Evolutionary conservation across 1,140 invertebrate species (phyloP), one percentile per base, ranked within the genome.

Genomic region (Sinella curviseta): DNA sequence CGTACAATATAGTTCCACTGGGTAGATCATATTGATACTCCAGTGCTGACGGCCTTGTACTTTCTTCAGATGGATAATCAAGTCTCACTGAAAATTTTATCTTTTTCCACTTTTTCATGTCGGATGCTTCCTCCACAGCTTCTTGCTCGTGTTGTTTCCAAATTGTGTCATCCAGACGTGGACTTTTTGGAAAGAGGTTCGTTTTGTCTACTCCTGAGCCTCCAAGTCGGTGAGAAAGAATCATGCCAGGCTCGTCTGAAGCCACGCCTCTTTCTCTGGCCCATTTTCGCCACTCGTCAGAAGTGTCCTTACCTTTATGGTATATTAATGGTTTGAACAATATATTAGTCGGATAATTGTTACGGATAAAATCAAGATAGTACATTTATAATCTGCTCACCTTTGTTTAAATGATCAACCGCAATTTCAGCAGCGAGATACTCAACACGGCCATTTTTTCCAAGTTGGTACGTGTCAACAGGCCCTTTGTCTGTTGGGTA

Each of bases 71-170:
- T 8, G 75, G 39, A 60, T 80, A 80, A 1, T 77, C 36, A 0
- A 80, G 73, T 74, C 54, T 73, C 4, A 74, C 39, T 28, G 31
- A 24, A 34, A 80, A 76, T 17, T 65, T 54, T 12, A 80, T 35
- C 74, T 80, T 80, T 24, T 80, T 80, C 30, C 67, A 80, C 74
- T 80, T 80, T 55, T 48, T 73, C 76, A 80, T 77, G 12, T 67
- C 75, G 35, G 75, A 60, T 24, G 75, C 79, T 20, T 77, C 60
- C 17, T 74, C 54, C 12, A 77, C 76, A 34, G 76, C 76, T 8
- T 20, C 31, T 30, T 73, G 35, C 24, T 77, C 79, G 26, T 77
- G 48, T 28, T 77, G 74, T 1, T 76, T 39, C 79, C 79, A 80
- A 26, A 30, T 24, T 0, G 57, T 76, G 8, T 16, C 39, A 31